phyloP scores from a whole-genome alignment of 2,797 vertebrate genomes.

The Sebastes steindachneri region DNA sequence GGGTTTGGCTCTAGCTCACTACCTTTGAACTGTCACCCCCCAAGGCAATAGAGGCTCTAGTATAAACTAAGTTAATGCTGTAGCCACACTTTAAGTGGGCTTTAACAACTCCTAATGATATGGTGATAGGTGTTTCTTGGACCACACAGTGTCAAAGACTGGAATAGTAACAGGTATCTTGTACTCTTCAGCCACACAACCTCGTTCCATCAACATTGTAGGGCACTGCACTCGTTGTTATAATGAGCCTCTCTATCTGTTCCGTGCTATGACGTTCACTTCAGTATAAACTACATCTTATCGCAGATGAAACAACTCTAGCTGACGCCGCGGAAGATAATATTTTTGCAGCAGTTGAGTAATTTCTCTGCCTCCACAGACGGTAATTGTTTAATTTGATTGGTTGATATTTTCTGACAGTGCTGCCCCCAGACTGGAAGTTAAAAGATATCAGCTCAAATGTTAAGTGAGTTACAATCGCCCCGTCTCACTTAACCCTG shows the following conservation, averaged over 20 bases:
- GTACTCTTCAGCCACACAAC: not conserved
- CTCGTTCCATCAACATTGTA: not conserved
- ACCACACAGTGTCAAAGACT: conserved; percentile 60
- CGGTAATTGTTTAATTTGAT: conserved; percentile 72
- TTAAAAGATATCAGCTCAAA: conserved; percentile 77
- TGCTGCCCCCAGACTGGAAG: conserved; percentile 64
- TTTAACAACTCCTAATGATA: conserved; percentile 62
- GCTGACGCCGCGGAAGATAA: not conserved
- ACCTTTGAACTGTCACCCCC: conserved; percentile 68
- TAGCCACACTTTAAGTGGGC: conserved; percentile 45
- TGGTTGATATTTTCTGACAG: conserved; percentile 69
- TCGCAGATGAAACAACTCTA: conserved; percentile 7
- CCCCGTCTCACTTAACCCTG: conserved; percentile 77
- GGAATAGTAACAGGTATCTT: conserved; percentile 10
- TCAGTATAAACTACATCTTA: conserved; percentile 3
- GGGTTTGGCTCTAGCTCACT: conserved; percentile 38
- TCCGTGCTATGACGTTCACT: not conserved
- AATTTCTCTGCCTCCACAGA: conserved; percentile 45
- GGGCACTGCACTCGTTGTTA: not conserved
- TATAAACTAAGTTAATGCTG: conserved; percentile 26
- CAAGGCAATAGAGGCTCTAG: conserved; percentile 31
- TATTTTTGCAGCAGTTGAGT: conserved; percentile 46
- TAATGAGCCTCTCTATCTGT: not conserved
- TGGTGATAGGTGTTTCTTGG: conserved; percentile 38
- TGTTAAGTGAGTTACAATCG: conserved; percentile 80